phyloP scores from a whole-genome alignment of 1,140 invertebrate genomes.

The Apis dorsata region DNA sequence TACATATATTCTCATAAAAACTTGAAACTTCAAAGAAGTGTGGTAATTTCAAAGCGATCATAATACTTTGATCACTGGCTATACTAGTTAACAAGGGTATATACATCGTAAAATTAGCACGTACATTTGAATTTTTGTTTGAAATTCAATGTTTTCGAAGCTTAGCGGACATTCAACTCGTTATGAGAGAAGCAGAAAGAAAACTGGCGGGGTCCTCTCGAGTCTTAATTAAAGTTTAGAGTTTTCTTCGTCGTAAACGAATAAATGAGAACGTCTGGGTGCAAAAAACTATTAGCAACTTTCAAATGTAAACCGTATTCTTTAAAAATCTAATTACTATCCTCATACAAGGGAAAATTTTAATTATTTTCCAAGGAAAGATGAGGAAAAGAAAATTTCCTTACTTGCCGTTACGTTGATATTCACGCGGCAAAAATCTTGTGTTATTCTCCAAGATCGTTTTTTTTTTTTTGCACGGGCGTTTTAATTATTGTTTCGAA shows the following conservation, averaged over 20 bases:
- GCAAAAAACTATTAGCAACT: background rate
- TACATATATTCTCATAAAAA: too few relatives aligned
- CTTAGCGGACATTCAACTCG: background rate
- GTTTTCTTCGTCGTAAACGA: conserved; percentile 4
- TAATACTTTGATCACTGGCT: too few relatives aligned
- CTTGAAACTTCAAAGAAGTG: too few relatives aligned
- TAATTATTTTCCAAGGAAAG: background rate
- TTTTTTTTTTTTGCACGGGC: too few relatives aligned
- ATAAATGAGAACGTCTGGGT: background rate
- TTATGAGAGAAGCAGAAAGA: background rate
- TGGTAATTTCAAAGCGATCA: too few relatives aligned
- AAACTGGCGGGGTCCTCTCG: background rate
- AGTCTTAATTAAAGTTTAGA: conserved; percentile 18
- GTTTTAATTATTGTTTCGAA: too few relatives aligned
- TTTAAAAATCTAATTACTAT: background rate
- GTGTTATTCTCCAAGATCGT: too few relatives aligned
- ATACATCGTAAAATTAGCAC: too few relatives aligned
- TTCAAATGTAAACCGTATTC: background rate
- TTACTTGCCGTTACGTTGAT: too few relatives aligned
- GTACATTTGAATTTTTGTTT: background rate
- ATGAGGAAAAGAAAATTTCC: too few relatives aligned
- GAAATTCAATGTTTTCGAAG: background rate
- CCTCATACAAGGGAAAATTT: background rate
- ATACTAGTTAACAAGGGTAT: too few relatives aligned
- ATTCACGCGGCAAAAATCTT: too few relatives aligned